Evolutionary conservation across 1,140 invertebrate species (phyloP).

Genomic region (Melipona quadrifasciata): DNA sequence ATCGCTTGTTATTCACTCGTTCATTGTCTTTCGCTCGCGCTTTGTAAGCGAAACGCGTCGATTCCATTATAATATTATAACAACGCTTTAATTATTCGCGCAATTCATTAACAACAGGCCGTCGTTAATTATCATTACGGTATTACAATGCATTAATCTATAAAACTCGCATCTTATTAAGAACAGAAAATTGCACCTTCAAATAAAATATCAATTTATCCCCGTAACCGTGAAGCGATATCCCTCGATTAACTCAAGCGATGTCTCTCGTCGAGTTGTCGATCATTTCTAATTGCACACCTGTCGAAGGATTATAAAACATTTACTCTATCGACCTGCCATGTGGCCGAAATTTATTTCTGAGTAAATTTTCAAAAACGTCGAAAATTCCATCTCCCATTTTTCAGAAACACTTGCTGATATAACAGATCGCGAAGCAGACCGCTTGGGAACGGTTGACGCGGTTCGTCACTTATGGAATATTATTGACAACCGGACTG

Average conservation of each 20-base stretch:
- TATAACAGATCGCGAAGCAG: too few species aligned
- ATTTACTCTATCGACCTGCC: neutral
- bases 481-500: neutral
- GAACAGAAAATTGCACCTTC: neutral
- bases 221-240: too few species aligned
- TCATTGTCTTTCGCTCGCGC: neutral
- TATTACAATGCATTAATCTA: constrained; percentile 23
- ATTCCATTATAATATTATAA: constrained; percentile 21
- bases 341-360: neutral
- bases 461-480: neutral
- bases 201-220: constrained; percentile 14
- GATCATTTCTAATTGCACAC: too few species aligned
- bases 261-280: neutral
- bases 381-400: too few species aligned
- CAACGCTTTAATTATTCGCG: constrained; percentile 25
- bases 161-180: constrained; percentile 25
- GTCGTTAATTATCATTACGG: constrained; percentile 13
- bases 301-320: neutral
- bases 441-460: neutral
- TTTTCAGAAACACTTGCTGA: too few species aligned
- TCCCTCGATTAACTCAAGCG: too few species aligned
- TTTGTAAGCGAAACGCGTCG: constrained; percentile 19
- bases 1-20: neutral
- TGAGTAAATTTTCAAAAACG: neutral
- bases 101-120: neutral